Percentiles rank a stretch among this genome's conserved stretches.
Conservation (phyloP, 2,113 vertebrate genomes). For the Synchiropus splendidus region DNA sequence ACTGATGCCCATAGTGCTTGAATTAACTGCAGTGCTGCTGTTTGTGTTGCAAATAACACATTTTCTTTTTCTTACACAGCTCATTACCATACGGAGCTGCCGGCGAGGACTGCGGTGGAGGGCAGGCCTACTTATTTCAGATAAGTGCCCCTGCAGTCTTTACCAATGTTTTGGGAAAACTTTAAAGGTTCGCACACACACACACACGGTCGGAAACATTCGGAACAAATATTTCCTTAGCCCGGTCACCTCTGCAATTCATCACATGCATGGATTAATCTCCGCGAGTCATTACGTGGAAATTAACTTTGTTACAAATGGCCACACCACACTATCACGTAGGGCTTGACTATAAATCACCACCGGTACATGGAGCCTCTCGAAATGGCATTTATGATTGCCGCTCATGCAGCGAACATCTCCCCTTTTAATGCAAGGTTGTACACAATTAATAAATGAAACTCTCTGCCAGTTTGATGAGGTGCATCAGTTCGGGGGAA, state of each 20-base stretch:
- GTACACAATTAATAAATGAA: conserved; percentile 39
- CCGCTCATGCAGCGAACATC: conserved; percentile 6
- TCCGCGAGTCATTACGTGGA: conserved; percentile 41
- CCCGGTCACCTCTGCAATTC: conserved; percentile 24
- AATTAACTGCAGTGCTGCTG: conserved; percentile 27
- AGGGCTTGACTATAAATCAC: conserved; percentile 44
- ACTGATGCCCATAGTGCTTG: conserved; percentile 10
- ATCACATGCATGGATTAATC: conserved; percentile 44
- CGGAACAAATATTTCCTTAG: conserved; percentile 24
- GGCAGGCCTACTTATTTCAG: conserved; percentile 48
- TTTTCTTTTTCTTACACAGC: conserved; percentile 39
- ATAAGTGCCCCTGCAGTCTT: conserved; percentile 38
- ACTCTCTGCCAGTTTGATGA: conserved; percentile 18
- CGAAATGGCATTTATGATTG: conserved; percentile 1
- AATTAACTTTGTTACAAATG: conserved; percentile 44
- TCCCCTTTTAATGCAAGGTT: conserved; percentile 17
- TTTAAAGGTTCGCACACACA: conserved; percentile 9
- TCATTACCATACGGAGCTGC: conserved; percentile 51
- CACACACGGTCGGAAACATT: conserved; percentile 11
- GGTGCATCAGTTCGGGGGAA: conserved; percentile 4
- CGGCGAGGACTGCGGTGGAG: conserved; percentile 35
- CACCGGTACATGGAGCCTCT: conserved; percentile 17
- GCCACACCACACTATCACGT: conserved; percentile 19
- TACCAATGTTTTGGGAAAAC: conserved; percentile 21
- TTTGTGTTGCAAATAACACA: conserved; percentile 27